phyloP scores from a whole-genome alignment of 1,140 invertebrate species.

The Bombus impatiens region DNA sequence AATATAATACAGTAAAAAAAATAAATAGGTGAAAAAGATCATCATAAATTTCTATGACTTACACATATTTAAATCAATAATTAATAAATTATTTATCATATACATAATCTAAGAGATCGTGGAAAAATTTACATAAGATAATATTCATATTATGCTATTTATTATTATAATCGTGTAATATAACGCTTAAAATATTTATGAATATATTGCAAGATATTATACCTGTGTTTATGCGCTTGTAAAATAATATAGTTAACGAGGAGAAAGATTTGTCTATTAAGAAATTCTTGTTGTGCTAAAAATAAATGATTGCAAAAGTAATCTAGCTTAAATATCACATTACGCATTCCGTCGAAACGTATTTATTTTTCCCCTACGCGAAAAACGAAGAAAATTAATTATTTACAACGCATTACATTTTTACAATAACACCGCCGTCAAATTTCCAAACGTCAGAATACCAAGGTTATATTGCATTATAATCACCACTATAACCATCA shows the following conservation, averaged over 20 bases:
- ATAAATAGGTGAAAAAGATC: not conserved
- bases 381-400: slow-evolving; percentile 33
- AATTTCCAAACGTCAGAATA: slow-evolving; percentile 54
- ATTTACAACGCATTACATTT: slow-evolving; percentile 50
- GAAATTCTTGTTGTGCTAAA: slow-evolving; percentile 46
- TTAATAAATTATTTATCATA: not conserved
- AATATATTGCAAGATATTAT: not conserved
- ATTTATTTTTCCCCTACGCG: slow-evolving; percentile 8
- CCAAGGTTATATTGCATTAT: slow-evolving; percentile 46
- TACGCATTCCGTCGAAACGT: slow-evolving; percentile 32
- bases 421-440: slow-evolving; percentile 41
- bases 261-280: slow-evolving; percentile 16
- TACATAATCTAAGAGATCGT: not conserved
- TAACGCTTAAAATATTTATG: slow-evolving; percentile 17
- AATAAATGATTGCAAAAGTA: slow-evolving; percentile 47
- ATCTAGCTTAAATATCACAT: slow-evolving; percentile 30
- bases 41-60: not conserved
- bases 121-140: not conserved
- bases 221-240: slow-evolving; percentile 38
- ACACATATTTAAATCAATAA: slow-evolving; percentile 1
- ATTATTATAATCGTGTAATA: not conserved
- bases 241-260: slow-evolving; percentile 34
- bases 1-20: not conserved
- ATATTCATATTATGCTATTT: not conserved
- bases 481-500: not conserved